A percentile compares a stretch with the other conserved stretches of the same genome.
These are phyloP conservation scores for Oligia strigilis DNA, from an alignment of 2,888 invertebrate species.

Conservation along the genomic window DNA sequence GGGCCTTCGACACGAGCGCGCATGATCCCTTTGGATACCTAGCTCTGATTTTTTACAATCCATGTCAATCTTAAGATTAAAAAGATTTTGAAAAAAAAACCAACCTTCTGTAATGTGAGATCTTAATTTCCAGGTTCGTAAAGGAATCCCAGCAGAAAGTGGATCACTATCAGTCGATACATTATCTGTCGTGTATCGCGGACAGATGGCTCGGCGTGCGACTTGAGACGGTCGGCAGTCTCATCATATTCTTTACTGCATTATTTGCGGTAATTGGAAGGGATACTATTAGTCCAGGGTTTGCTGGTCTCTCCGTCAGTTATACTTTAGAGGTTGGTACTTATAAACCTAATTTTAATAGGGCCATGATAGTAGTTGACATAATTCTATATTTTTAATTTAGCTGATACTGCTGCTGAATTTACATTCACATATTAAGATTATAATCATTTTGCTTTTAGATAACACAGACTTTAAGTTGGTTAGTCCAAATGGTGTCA, in stretches of 20 bases:
- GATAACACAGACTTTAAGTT: conserved; percentile 98
- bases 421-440: too few relatives aligned
- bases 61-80: not conserved
- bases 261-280: conserved; percentile 96
- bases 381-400: not conserved
- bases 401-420: not conserved
- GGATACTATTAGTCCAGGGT: conserved; percentile 93
- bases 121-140: conserved; percentile 92
- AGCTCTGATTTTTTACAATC: not conserved
- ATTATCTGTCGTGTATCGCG: conserved; percentile 97
- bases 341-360: not conserved
- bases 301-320: conserved; percentile 97
- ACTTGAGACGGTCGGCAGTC: conserved; percentile 98
- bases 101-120: not conserved
- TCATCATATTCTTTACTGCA: conserved; percentile 98
- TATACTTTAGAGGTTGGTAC: conserved; percentile 94
- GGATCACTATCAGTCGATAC: conserved; percentile 97
- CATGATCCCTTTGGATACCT: not conserved
- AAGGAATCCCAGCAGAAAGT: conserved; percentile 96
- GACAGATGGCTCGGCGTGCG: conserved; percentile 99
- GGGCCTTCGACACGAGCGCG: not conserved
- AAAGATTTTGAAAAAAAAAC: not conserved
- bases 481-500: conserved; percentile 98
- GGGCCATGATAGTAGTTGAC: not conserved
- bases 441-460: conserved; percentile 75